Evolutionary conservation across 2,888 invertebrate species (phyloP), one percentile per base, ranked within the genome.

Genomic region (Eupeodes latifasciatus): DNA sequence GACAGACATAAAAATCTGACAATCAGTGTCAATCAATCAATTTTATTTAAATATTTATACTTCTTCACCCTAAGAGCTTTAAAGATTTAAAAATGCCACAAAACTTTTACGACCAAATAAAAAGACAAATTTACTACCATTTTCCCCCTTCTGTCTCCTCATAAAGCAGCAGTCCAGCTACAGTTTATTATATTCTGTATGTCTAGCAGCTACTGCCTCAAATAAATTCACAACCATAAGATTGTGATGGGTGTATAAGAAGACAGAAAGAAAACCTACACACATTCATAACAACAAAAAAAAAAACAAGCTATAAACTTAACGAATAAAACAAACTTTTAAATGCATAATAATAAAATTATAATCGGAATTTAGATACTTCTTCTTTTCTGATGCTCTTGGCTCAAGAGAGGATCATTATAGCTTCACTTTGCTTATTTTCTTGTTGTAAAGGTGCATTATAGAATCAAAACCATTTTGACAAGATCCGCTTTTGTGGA

Each of bases 401-500:
- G 40, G 49, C 6, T 11, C 51, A n/a, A n/a, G 53, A 69, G 53
- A 69, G 53, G 69, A 69, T 69, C 53, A 27, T 49, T 49, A 19
- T 9, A 66, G 64, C 40, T 66, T 11, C 27, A 12, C 44, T 12
- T 57, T 27, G 36, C 19, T 9, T 49, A 6, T 34, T 11, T 44
- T 66, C 27, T 64, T 47, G 16, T 64, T 19, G 36, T 40, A 71
- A 71, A 71, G 69, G 53, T 51, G 53, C 12, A 11, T 49, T 61
- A 51, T 78, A 76, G 4, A 40, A 71, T 80, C 75, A 81, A 84
- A 84, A 67, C 36, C 84, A 71, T 84, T 88, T 88, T 88, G 87
- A 88, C 84, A 88, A 81, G 87, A 88, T 88, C 84, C 87, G 87
- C 87, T 81, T 88, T 84, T 84, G 84, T 88, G 72, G 84, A 84